A percentile compares a stretch with the other conserved stretches of the same genome.
Evolutionary conservation across 2,888 invertebrate species (phyloP).

Genomic region (Cephus rjabovi): DNA sequence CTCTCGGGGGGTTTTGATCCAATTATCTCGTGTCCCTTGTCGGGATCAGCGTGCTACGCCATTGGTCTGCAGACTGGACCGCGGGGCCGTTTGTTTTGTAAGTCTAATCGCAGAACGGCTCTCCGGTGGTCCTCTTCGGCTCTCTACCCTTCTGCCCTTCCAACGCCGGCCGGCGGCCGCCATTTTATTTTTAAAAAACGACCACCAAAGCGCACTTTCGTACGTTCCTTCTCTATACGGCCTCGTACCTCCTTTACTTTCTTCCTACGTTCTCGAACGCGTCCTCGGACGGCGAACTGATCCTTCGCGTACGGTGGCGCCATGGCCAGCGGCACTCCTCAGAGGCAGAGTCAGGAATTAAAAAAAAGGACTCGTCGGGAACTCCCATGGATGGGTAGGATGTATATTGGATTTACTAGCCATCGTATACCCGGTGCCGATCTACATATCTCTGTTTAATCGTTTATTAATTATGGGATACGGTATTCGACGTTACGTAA

Average conservation of each 20-base stretch:
- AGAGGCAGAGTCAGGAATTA: constrained; percentile 36
- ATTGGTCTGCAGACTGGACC: constrained; percentile 57
- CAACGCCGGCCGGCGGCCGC: constrained; percentile 49
- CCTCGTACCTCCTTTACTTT: constrained; percentile 21
- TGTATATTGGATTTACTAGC: not conserved
- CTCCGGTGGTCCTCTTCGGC: constrained; percentile 64
- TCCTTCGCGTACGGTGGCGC: constrained; percentile 54
- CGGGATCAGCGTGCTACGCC: constrained; percentile 61
- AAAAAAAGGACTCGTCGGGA: constrained; percentile 16
- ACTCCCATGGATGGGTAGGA: not conserved
- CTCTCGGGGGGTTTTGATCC: constrained; percentile 51
- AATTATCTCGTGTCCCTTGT: constrained; percentile 66
- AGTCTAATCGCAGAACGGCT: constrained; percentile 66
- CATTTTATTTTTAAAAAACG: constrained; percentile 62
- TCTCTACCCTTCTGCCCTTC: constrained; percentile 41
- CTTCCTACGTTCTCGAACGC: constrained; percentile 4
- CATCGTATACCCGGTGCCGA: not conserved
- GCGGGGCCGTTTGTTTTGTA: constrained; percentile 66
- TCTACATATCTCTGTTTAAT: not conserved
- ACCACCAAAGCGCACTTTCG: constrained; percentile 51
- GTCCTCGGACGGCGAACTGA: constrained; percentile 1
- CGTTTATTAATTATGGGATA: not conserved
- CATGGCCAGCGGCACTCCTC: constrained; percentile 52
- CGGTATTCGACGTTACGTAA: not conserved
- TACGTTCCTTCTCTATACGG: constrained; percentile 26